Evolutionary conservation across 2,113 vertebrate genomes (phyloP).

Genomic region (Cyprinodon tularosa): DNA sequence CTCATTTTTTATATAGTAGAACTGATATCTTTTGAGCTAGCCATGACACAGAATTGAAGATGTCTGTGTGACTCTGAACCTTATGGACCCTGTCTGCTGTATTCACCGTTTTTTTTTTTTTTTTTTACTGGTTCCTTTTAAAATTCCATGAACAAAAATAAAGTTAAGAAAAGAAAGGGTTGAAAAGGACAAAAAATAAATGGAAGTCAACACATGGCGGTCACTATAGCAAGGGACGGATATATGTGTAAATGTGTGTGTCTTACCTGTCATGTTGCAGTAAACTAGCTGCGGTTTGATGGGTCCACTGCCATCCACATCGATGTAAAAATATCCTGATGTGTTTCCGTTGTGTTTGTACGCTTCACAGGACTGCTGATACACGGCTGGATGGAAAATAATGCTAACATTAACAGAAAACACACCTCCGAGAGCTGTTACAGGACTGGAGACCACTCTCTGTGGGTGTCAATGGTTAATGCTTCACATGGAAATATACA

Average conservation of each 20-base stretch:
- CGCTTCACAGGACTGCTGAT: slow-evolving; percentile 89
- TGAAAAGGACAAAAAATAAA: too few species aligned
- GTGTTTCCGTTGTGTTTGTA: slow-evolving; percentile 86
- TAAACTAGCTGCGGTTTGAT: slow-evolving; percentile 84
- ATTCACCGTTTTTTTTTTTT: too few species aligned
- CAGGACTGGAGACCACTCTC: background rate
- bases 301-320: slow-evolving; percentile 88
- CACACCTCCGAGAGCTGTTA: background rate
- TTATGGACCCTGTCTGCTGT: too few species aligned
- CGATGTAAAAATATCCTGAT: slow-evolving; percentile 86
- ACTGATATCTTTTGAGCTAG: too few species aligned
- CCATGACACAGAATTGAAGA: too few species aligned
- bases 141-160: too few species aligned
- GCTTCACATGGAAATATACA: background rate
- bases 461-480: slow-evolving; percentile 1
- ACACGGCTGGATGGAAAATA: slow-evolving; percentile 69
- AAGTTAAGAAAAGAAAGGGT: too few species aligned
- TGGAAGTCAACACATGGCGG: too few species aligned
- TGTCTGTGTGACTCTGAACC: too few species aligned
- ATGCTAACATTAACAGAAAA: slow-evolving; percentile 9
- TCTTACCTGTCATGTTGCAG: slow-evolving; percentile 85
- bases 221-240: too few species aligned
- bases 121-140: too few species aligned
- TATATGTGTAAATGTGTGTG: background rate
- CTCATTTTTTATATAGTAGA: too few species aligned